Percentiles rank a stretch among this genome's conserved stretches.
Conservation (phyloP, 2,888 invertebrate species). For the Pristionchus mayeri region DNA sequence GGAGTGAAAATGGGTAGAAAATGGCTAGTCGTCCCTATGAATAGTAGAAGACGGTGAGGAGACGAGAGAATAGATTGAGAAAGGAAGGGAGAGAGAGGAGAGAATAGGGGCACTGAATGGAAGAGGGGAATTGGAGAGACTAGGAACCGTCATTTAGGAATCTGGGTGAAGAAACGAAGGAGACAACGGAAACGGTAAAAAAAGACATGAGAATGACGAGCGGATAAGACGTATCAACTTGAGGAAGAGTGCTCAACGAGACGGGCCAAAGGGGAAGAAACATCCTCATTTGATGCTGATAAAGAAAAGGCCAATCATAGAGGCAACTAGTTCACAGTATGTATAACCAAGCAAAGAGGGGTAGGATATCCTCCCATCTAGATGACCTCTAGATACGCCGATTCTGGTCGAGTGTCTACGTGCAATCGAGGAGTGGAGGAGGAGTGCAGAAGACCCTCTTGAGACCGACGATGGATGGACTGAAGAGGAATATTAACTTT, state of each 20-base stretch:
- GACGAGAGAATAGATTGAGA: neutral
- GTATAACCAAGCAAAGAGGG: neutral
- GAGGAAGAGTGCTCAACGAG: no score
- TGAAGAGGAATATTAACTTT: neutral
- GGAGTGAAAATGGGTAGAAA: neutral
- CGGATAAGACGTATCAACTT: neutral
- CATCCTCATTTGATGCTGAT: neutral
- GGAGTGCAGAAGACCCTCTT: neutral
- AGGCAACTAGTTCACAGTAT: constrained; percentile 24
- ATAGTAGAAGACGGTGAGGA: neutral
- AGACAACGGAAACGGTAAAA: neutral
- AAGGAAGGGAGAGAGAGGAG: neutral
- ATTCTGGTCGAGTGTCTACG: constrained; percentile 31
- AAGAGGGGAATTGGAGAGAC: neutral
- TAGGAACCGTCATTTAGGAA: neutral
- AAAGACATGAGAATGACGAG: neutral
- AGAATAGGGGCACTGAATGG: neutral
- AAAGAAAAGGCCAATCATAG: neutral
- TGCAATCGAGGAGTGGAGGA: neutral
- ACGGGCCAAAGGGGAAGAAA: neutral
- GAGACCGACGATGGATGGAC: neutral
- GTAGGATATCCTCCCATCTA: neutral
- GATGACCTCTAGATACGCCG: constrained; percentile 27
- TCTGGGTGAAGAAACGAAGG: neutral
- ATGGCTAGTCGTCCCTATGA: no score